Evolutionary conservation across 92 coral and sea anemone genomes (phyloP), one percentile per base, ranked within the genome.

Genomic region (Parazoanthus swiftii): DNA sequence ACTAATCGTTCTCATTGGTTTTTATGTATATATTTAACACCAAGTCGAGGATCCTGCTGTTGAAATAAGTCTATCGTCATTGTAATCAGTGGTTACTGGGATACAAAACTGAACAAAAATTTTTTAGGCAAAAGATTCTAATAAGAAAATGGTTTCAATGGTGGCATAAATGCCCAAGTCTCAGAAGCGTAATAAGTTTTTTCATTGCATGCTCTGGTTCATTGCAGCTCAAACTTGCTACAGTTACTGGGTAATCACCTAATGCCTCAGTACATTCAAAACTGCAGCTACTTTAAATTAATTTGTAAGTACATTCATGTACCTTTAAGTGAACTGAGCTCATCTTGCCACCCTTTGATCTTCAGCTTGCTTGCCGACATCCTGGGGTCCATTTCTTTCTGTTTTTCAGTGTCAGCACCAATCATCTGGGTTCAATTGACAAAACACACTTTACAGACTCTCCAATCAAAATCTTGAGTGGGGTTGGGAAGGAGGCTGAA

Each of bases 321-420:
- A 92, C 94, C 85, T 86, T 86, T 89, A 39, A 92, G 84, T 70
- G 92, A 85, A 35, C 84, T 35, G 15, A 87, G 77, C 35, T 89
- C 90, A 36, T 91, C 98, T 46, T 90, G 90, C 98, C 98, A 95
- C 33, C 92, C 98, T 20, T 76, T 86, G 77, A 95, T 91, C 89
- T 95, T 95, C 73, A 93, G 95, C 80, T 93, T 91, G 59, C 98
- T 95, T 58, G 91, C 93, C 65, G 89, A 81, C 42, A 95, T 92
- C 71, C 93, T 95, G 2, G 82, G 91, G 73, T 91, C 94, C 92
- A 95, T 91, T 85, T 95, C 95, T 37, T 86, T 83, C 67, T 90
- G 90, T 81, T 95, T 95, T n/a, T 88, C 93, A 78, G 86, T 86
- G 65, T 93, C 93, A 70, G 90, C 90, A 56, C 92, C 88, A 70